Conservation (phyloP, 2,888 invertebrate species). For the Mamestra brassicae region DNA sequence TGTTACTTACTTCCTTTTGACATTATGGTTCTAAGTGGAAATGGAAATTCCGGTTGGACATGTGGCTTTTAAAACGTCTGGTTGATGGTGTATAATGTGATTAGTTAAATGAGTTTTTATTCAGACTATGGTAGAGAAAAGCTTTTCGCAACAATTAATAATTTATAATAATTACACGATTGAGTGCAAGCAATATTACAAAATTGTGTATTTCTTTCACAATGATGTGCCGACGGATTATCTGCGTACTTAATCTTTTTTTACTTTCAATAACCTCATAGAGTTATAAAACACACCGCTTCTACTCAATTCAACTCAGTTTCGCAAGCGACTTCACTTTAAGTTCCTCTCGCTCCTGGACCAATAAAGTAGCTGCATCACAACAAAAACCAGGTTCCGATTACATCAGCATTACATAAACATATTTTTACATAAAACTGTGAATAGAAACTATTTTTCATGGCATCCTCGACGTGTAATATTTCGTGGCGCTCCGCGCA, state of each 20-base stretch:
- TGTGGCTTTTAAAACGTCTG: conserved; percentile 19
- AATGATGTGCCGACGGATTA: background rate
- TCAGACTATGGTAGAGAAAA: background rate
- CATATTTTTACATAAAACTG: conserved; percentile 67
- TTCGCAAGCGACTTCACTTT: conserved; percentile 6
- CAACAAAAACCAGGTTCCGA: conserved; percentile 30
- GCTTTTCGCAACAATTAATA: background rate
- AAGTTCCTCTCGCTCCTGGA: conserved; percentile 12
- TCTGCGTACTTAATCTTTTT: background rate
- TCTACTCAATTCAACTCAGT: background rate
- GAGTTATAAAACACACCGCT: background rate
- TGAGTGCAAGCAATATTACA: background rate
- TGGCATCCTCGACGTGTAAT: conserved; percentile 63
- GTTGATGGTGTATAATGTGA: conserved; percentile 22
- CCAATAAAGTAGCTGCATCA: conserved; percentile 9
- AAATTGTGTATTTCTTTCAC: background rate
- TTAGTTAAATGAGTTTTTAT: background rate
- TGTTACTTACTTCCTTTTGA: conserved; percentile 46
- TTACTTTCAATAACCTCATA: background rate
- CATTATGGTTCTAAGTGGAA: conserved; percentile 36
- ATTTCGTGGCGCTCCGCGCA: conserved; percentile 65
- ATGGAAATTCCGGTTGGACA: conserved; percentile 33
- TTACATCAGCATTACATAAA: conserved; percentile 53
- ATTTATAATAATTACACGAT: too few relatives aligned
- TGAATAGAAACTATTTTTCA: conserved; percentile 72